A percentile compares a stretch with the other conserved stretches of the same genome.
These are phyloP conservation scores for Wasmannia auropunctata DNA, from an alignment of 1,140 invertebrate genomes.

Conservation along the genomic window DNA sequence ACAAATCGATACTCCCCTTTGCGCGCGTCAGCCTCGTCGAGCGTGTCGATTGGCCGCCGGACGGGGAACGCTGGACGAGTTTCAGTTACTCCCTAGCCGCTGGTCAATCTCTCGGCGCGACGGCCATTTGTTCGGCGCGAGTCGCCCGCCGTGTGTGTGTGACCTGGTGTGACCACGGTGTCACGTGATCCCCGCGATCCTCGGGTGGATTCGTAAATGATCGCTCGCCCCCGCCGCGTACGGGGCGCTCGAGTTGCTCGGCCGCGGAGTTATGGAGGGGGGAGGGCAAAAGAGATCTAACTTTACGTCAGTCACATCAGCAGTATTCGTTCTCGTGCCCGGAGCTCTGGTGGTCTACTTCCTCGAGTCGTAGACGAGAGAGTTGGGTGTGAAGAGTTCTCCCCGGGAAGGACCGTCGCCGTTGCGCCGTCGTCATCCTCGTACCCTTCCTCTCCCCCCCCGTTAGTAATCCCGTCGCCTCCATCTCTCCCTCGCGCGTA, in stretches of 20 bases:
- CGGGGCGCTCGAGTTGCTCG: neutral
- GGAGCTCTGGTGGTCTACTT: constrained; percentile 63
- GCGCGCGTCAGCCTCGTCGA: neutral
- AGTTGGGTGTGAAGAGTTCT: constrained; percentile 49
- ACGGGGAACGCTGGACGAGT: neutral
- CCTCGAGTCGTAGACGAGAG: constrained; percentile 14
- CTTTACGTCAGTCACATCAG: constrained; percentile 76
- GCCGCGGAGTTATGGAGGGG: constrained; percentile 39
- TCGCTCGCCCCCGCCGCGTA: neutral
- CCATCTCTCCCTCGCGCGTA: neutral
- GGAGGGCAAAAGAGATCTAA: constrained; percentile 69
- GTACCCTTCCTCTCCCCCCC: no score
- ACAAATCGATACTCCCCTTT: neutral
- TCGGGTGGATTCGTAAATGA: constrained; percentile 31
- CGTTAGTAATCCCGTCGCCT: neutral
- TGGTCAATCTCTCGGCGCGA: neutral
- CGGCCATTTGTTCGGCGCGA: neutral
- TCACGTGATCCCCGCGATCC: neutral
- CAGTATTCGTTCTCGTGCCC: constrained; percentile 77
- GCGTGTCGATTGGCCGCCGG: neutral
- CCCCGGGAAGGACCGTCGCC: constrained; percentile 8
- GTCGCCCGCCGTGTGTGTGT: no score
- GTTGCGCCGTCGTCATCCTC: neutral
- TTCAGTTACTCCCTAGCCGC: neutral
- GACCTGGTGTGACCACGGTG: no score